Evolutionary conservation across 2,113 vertebrate genomes (phyloP).

Genomic region (Vicugna pacos): DNA sequence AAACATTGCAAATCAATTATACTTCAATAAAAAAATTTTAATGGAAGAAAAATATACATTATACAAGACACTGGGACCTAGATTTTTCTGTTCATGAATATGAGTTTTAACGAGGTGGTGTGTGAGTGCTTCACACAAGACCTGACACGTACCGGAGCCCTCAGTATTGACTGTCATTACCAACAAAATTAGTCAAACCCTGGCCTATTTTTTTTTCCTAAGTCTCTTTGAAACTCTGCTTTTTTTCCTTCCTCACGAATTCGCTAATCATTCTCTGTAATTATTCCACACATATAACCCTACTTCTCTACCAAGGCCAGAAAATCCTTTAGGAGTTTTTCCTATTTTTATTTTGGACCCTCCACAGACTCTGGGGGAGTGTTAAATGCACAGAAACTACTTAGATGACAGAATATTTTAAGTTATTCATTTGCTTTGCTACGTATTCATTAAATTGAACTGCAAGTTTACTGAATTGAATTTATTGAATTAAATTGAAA

Average conservation of each 20-base stretch:
- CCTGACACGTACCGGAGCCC: neutral
- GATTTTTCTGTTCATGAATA: neutral
- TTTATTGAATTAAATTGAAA: neutral
- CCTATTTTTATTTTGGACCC: neutral
- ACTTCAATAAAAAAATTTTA: too few relatives aligned
- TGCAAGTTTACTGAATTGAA: neutral
- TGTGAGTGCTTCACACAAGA: neutral
- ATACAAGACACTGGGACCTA: neutral
- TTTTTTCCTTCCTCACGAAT: neutral
- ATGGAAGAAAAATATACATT: neutral
- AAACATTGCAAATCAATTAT: too few relatives aligned
- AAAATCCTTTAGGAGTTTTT: neutral
- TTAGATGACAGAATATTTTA: neutral
- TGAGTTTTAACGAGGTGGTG: neutral
- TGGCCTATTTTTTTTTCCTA: neutral
- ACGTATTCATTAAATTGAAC: neutral
- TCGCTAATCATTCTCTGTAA: slow-evolving; percentile 2
- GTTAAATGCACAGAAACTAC: neutral
- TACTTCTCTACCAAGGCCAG: neutral
- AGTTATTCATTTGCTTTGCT: slow-evolving; percentile 5
- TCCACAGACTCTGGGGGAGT: neutral
- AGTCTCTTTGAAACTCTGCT: neutral
- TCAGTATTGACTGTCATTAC: neutral
- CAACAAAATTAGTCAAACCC: neutral
- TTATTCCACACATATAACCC: slow-evolving; percentile 26